Conservation (phyloP, 2,113 vertebrate species). For the Aleadryas rufinucha region DNA sequence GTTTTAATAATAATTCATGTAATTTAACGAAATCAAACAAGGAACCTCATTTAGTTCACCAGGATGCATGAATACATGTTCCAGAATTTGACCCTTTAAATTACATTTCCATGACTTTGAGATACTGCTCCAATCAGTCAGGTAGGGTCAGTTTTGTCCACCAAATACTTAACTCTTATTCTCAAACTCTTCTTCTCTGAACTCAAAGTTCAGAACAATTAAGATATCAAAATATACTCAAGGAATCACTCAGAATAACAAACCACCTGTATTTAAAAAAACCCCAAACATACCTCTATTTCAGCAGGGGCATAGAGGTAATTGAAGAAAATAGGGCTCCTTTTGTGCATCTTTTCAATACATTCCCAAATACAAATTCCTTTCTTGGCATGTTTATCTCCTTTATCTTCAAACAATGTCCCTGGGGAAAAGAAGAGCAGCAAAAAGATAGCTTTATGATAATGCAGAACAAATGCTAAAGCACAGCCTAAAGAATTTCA, state of each 20-base stretch:
- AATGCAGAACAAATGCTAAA: neutral
- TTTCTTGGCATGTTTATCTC: conserved; percentile 89
- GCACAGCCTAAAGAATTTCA: neutral
- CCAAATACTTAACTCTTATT: neutral
- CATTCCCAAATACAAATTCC: conserved; percentile 97
- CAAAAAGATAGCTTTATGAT: neutral
- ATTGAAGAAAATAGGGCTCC: conserved; percentile 94
- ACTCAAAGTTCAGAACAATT: neutral
- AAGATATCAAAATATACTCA: neutral
- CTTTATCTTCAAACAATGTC: conserved; percentile 94
- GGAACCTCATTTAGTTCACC: neutral
- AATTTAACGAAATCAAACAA: neutral
- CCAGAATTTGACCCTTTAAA: neutral
- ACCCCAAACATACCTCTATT: conserved; percentile 77
- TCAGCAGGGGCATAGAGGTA: conserved; percentile 89
- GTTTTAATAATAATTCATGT: neutral
- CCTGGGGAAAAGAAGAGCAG: conserved; percentile 71
- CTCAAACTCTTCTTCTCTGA: no score
- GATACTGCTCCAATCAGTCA: neutral
- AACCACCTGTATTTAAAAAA: neutral
- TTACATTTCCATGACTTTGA: neutral
- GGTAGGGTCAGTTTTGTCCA: neutral
- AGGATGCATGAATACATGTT: neutral
- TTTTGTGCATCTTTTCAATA: conserved; percentile 90
- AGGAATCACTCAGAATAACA: neutral